Base-by-base conservation (phyloP, 2,797 vertebrate genomes). In the Melanotaenia nigrans region DNA sequence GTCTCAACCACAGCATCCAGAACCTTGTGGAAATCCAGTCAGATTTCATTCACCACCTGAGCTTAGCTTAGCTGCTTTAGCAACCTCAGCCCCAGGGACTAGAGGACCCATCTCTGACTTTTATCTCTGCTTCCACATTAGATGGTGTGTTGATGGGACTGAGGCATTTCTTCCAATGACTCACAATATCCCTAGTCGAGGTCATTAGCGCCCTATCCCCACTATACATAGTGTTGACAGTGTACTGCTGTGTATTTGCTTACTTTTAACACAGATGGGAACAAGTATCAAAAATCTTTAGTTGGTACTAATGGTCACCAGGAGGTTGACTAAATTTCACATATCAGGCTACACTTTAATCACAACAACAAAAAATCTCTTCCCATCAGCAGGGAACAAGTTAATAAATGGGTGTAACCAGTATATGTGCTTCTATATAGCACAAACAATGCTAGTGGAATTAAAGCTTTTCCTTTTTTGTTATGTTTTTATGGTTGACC, bases 201-300 rank as follows among this genome's bases (percentile, higher is more conserved):
- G 38, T 40, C 12, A 16, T 40, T 3, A 40, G 38, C 3, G 38
- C 13, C 13, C 13, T 4, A 13, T 2, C 38, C 12, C 13, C 13
- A 16, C 12, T 40, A 10, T 40, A 13, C 38, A 40, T 0, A 16
- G 38, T 16, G 38, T 16, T 40, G 38, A 40, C 13, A 2, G 38
- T 40, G 13, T 40, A 40, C 38, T 56, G 32, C 49, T 53, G 20
- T 14, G 11, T 55, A 77, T 65, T 75, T 61, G 18, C 59, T 53
- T 61, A 55, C 64, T 55, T 76, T 72, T 57, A 68, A 54, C 83
- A 77, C 82, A 75, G 81, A 73, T 72, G 36, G 71, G 18, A 81
- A 66, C 62, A 82, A 77, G 12, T 13, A 13, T 40, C 12, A 40
- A 38, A 88, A 86, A 84, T 62, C 45, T 33, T 22, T 36, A 16